Conservation (phyloP, 2,888 invertebrate species). For the Patella ulyssiponensis region DNA sequence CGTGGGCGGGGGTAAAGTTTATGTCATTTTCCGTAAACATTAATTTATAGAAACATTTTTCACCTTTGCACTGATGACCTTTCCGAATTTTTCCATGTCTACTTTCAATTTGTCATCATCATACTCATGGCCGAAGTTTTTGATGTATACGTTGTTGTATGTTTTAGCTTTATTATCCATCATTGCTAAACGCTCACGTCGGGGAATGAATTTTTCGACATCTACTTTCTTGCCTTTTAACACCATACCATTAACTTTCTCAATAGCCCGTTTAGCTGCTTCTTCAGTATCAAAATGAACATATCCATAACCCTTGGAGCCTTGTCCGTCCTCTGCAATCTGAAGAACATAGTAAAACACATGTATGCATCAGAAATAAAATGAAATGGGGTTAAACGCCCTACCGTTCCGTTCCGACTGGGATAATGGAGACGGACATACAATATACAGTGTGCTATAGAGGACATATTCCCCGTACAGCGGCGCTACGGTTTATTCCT, state of each 20-base stretch:
- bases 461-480: too few relatives aligned
- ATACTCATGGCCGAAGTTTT: slow-evolving; percentile 97
- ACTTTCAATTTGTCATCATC: slow-evolving; percentile 90
- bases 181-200: slow-evolving; percentile 97
- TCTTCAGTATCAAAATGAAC: slow-evolving; percentile 99
- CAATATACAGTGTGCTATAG: too few relatives aligned
- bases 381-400: too few relatives aligned
- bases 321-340: slow-evolving; percentile 91
- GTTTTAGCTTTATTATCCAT: slow-evolving; percentile 94
- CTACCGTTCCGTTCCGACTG: too few relatives aligned
- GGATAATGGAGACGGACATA: too few relatives aligned
- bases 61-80: slow-evolving; percentile 71
- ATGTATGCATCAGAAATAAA: too few relatives aligned
- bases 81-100: slow-evolving; percentile 93
- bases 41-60: background rate
- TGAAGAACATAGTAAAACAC: slow-evolving; percentile 32
- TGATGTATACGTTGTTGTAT: slow-evolving; percentile 98
- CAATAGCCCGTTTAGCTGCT: slow-evolving; percentile 96
- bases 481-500: too few relatives aligned
- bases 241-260: slow-evolving; percentile 99
- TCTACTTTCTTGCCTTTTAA: slow-evolving; percentile 95
- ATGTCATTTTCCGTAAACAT: too few relatives aligned
- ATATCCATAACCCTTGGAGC: slow-evolving; percentile 97
- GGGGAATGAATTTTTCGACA: slow-evolving; percentile 96
- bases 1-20: too few relatives aligned